Evolutionary conservation across 2,888 invertebrate genomes (phyloP).

Genomic region (Agriopis aurantiaria): DNA sequence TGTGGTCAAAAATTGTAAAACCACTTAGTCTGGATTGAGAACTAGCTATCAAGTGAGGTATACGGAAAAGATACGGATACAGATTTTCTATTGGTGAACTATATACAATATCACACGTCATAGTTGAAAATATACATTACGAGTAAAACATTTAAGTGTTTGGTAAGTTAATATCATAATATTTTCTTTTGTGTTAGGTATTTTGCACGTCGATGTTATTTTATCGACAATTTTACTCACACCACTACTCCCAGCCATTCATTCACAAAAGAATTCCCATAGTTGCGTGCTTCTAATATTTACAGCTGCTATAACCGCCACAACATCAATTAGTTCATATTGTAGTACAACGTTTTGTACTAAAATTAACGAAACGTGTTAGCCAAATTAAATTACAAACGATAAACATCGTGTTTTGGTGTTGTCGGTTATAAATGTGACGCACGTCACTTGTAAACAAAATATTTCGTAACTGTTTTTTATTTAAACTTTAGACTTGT

Average conservation of each 20-base stretch:
- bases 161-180: no score
- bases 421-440: constrained; percentile 13
- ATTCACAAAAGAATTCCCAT: constrained; percentile 40
- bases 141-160: no score
- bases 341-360: constrained; percentile 53
- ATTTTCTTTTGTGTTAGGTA: neutral
- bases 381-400: constrained; percentile 68
- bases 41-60: no score
- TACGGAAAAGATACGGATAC: no score
- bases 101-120: no score
- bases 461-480: no score
- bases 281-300: constrained; percentile 58
- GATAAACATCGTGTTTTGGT: constrained; percentile 55
- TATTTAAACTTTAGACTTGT: no score
- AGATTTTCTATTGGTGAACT: no score
- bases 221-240: constrained; percentile 12
- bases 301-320: constrained; percentile 64
- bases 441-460: neutral
- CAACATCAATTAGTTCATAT: constrained; percentile 71
- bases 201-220: neutral
- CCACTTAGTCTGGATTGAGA: no score
- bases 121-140: no score
- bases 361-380: constrained; percentile 59
- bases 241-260: constrained; percentile 31
- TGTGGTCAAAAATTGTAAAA: no score